phyloP scores from a whole-genome alignment of 2,888 invertebrate species.

The Leucophenga montana region DNA sequence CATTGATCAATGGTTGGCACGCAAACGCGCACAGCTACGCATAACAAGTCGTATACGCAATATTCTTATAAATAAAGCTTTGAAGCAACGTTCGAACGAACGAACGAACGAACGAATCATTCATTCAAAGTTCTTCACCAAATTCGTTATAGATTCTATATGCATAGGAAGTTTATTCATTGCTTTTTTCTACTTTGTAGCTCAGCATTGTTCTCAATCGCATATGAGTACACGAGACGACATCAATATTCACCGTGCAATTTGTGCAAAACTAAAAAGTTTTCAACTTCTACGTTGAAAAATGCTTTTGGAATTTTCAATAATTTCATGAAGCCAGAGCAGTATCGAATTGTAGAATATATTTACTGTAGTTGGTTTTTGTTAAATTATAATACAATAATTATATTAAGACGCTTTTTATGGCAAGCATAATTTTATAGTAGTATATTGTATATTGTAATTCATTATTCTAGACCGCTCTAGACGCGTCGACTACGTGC shows the following conservation, averaged over 20 bases:
- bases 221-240: neutral
- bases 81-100: too few species aligned
- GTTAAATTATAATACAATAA: constrained; percentile 6
- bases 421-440: constrained; percentile 57
- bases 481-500: constrained; percentile 39
- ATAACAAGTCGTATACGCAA: constrained; percentile 46
- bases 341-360: too few species aligned
- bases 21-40: constrained; percentile 49
- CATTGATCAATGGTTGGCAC: constrained; percentile 58
- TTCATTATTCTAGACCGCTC: constrained; percentile 18
- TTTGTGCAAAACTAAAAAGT: neutral
- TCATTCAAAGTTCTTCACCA: neutral
- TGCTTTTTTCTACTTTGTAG: neutral
- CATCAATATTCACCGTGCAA: constrained; percentile 22
- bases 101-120: neutral
- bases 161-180: constrained; percentile 16
- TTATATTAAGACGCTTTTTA: constrained; percentile 39
- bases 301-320: constrained; percentile 27
- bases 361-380: constrained; percentile 5
- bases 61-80: constrained; percentile 8
- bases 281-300: neutral
- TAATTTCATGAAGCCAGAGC: too few species aligned
- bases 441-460: too few species aligned
- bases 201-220: neutral
- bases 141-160: constrained; percentile 13